Evolutionary conservation across 2,888 invertebrate genomes (phyloP), one percentile per base, ranked within the genome.

Genomic region (Pogonocherus hispidulus): DNA sequence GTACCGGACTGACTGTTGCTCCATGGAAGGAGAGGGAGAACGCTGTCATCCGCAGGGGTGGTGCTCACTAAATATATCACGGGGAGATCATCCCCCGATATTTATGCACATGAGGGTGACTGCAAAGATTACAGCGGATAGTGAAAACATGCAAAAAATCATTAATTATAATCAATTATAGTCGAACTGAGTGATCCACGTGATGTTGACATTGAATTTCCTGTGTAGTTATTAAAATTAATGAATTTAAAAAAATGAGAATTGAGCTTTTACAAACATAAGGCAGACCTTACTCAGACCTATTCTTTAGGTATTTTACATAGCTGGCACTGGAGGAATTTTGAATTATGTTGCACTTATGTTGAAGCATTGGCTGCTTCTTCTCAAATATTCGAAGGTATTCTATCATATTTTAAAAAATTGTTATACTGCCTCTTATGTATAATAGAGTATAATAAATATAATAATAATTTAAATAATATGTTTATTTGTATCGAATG

Each of bases 141-240:
- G 69, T 69, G 63, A 72, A 72, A 72, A 72, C 72, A 72, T 72
- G 72, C 67, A 69, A 69, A 63, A 69, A 67, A 65, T 67, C 72
- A 69, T 72, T 66, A 69, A 67, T 72, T 72, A 72, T 71, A 55
- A 41, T 41, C 41, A 41, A 41, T 41, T 41, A 41, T 41, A 3
- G 9, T 2, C 41, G 41, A n/a, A 19, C 14, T n/a, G 41, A 14
- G 41, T 41, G 14, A 41, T 41, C 41, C 41, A 14, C 41, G n/a
- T 41, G 41, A 14, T n/a, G 41, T n/a, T 2, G 41, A 41, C 41
- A 41, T n/a, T 14, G 41, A 1, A 41, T 41, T 41, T 41, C 14
- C n/a, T n/a, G 41, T 4, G 41, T 14, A n/a, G 41, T 14, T 14
- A 41, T 41, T 41, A 41, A 41, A 14, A 41, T 41, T 1, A 14